Conservation (phyloP, 2,797 vertebrate species). For the Luscinia luscinia region DNA sequence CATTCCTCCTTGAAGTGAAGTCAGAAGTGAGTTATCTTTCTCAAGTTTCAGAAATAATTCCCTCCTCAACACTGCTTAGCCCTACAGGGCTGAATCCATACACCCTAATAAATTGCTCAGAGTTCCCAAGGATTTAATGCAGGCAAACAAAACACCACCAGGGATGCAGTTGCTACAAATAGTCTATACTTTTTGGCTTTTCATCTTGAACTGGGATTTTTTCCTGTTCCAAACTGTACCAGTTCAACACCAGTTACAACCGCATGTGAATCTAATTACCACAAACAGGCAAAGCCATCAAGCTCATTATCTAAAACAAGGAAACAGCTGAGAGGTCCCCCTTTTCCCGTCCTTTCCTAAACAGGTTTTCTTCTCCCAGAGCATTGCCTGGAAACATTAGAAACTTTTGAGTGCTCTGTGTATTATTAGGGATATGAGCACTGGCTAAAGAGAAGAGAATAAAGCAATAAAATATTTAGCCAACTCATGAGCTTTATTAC, state of each 20-base stretch:
- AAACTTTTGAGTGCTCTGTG: background rate
- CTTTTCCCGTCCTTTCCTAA: rapidly evolving
- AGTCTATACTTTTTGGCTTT: background rate
- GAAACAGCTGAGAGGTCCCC: background rate
- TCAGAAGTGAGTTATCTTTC: background rate
- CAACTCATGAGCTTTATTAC: background rate
- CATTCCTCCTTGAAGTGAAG: background rate
- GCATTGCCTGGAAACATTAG: background rate
- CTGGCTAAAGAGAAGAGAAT: background rate
- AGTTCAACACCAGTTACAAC: background rate
- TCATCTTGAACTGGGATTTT: background rate
- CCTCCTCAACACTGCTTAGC: background rate
- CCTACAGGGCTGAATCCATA: too few species aligned
- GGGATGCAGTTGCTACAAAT: background rate
- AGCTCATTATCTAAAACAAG: background rate
- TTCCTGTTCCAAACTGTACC: background rate
- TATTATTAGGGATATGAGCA: background rate
- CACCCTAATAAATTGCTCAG: background rate
- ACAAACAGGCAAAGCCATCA: background rate
- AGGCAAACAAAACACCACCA: background rate
- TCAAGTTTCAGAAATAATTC: background rate
- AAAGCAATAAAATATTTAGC: background rate
- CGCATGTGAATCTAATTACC: background rate
- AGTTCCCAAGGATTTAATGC: background rate
- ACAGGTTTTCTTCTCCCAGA: background rate